These are phyloP conservation scores for Laupala kohalensis DNA, from an alignment of 1,140 invertebrate species.

Conservation along the genomic window DNA sequence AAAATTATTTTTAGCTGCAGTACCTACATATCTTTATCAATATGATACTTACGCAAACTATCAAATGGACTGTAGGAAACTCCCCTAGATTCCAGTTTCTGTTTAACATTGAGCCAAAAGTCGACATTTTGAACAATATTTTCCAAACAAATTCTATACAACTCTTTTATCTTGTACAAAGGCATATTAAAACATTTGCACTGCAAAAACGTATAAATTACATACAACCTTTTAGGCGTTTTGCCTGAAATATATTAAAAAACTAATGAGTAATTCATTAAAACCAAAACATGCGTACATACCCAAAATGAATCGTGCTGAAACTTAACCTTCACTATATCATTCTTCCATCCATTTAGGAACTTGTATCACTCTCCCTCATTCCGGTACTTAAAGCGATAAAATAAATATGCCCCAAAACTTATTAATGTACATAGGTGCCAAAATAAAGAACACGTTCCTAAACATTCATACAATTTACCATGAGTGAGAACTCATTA, in stretches of 20 bases:
- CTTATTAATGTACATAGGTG: background rate
- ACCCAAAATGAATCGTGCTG: background rate
- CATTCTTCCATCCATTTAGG: background rate
- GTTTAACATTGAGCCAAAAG: slow-evolving; percentile 9
- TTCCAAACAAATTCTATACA: slow-evolving; percentile 12
- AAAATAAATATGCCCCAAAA: background rate
- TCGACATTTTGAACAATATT: slow-evolving; percentile 12
- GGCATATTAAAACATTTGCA: slow-evolving; percentile 11
- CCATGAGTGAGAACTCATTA: background rate
- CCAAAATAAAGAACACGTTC: background rate
- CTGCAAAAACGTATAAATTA: too few relatives aligned
- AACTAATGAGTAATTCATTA: background rate
- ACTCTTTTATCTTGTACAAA: slow-evolving; percentile 1
- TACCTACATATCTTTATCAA: background rate
- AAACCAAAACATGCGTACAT: background rate
- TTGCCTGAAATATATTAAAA: background rate
- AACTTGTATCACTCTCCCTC: background rate
- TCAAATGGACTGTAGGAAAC: slow-evolving; percentile 10
- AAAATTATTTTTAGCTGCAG: background rate
- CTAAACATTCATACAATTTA: background rate
- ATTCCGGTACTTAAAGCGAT: too few relatives aligned
- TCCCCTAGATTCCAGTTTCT: slow-evolving; percentile 1
- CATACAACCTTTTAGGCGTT: too few relatives aligned
- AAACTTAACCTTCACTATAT: background rate
- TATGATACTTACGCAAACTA: slow-evolving; percentile 11